phyloP scores from a whole-genome alignment of 2,797 vertebrate genomes.

The Phyllotis vaccarum region DNA sequence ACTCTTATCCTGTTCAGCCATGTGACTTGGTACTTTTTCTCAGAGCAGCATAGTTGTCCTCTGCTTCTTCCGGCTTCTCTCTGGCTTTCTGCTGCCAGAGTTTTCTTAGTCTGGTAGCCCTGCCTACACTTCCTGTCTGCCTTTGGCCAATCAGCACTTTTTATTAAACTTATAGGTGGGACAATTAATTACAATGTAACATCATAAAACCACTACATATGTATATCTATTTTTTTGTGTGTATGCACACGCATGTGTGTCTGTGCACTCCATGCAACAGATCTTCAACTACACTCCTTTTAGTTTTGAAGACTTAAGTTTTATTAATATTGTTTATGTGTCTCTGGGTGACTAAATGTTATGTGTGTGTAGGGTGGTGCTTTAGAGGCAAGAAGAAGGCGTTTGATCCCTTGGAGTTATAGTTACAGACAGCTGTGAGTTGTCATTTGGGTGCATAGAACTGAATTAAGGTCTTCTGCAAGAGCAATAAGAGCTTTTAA shows the following conservation, averaged over 20 bases:
- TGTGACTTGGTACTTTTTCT: too few species aligned
- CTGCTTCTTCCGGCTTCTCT: too few species aligned
- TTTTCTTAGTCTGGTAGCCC: too few species aligned
- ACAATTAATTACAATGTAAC: too few species aligned
- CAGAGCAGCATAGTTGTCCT: too few species aligned
- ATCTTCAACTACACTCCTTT: not conserved
- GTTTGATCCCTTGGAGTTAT: not conserved
- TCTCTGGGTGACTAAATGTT: not conserved
- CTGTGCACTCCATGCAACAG: not conserved
- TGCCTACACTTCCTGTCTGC: too few species aligned
- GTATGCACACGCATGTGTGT: too few species aligned
- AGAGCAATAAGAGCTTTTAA: not conserved
- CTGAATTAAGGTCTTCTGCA: not conserved
- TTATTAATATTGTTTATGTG: not conserved
- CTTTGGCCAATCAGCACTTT: too few species aligned
- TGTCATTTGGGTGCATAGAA: not conserved
- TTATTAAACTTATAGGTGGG: too few species aligned
- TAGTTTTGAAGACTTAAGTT: not conserved
- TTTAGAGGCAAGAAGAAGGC: not conserved
- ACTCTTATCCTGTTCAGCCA: too few species aligned
- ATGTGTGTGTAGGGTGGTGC: not conserved
- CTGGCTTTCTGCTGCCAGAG: too few species aligned
- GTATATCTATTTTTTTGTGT: not conserved
- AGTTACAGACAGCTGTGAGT: not conserved
- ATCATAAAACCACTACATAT: too few species aligned